Percentiles rank a stretch among this genome's conserved stretches.
phyloP scores from a whole-genome alignment of 2,797 vertebrate genomes.

The Heliangelus exortis region DNA sequence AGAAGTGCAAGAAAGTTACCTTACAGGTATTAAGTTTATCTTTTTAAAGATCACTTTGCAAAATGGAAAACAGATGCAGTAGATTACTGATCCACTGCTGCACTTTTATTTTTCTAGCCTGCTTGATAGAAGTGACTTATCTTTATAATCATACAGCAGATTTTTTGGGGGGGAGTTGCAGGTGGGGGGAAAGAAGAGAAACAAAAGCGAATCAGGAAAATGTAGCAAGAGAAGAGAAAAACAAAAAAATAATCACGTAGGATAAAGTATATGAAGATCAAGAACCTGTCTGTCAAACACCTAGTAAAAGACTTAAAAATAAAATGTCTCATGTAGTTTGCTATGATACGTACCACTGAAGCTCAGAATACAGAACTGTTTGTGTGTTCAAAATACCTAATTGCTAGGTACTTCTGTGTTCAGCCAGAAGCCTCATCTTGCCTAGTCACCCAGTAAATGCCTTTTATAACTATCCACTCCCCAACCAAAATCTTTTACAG shows the following conservation, averaged over 20 bases:
- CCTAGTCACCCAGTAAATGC: not conserved
- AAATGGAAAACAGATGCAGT: not conserved
- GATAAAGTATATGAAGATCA: not conserved
- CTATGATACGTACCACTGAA: not conserved
- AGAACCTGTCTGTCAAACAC: not conserved
- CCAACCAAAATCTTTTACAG: not conserved
- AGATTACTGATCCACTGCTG: not conserved
- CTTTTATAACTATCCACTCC: not conserved
- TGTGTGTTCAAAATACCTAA: not conserved
- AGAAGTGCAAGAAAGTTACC: not conserved
- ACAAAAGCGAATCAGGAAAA: not conserved
- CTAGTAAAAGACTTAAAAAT: not conserved
- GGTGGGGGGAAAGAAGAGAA: no score
- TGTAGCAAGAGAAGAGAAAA: not conserved
- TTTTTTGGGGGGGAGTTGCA: not conserved
- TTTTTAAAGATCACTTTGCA: not conserved
- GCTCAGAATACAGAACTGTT: not conserved
- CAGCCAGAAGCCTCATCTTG: not conserved
- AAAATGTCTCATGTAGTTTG: not conserved
- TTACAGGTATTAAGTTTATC: not conserved
- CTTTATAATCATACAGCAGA: not conserved
- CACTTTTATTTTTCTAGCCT: not conserved
- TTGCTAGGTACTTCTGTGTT: not conserved
- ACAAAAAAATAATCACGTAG: not conserved
- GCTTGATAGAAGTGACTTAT: not conserved